These are phyloP conservation scores for Cryptotermes secundus DNA, from an alignment of 1,140 invertebrate species.

Conservation along the genomic window DNA sequence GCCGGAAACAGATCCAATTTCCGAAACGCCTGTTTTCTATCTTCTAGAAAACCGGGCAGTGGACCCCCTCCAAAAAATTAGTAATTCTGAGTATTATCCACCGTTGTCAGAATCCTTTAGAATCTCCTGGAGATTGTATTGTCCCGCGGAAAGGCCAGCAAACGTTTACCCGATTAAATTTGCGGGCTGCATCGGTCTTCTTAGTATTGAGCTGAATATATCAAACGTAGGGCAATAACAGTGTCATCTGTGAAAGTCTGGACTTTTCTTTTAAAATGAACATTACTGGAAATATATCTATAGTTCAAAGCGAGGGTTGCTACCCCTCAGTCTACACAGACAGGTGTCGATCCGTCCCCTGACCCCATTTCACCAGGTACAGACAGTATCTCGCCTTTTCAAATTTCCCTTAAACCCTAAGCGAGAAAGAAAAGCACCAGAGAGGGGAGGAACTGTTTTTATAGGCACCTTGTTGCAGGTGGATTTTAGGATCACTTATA, in stretches of 20 bases:
- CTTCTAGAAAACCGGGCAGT: no score
- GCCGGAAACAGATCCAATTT: no score
- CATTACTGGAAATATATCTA: not conserved
- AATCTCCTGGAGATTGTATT: no score
- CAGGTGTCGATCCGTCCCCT: not conserved
- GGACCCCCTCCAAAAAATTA: no score
- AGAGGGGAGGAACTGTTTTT: not conserved
- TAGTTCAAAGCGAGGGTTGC: not conserved
- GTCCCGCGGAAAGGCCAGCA: no score
- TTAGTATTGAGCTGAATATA: no score
- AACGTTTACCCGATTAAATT: no score
- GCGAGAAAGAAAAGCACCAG: not conserved
- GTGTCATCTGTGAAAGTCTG: not conserved
- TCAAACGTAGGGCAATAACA: no score
- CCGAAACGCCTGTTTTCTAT: no score
- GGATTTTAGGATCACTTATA: not conserved
- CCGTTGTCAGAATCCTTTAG: no score
- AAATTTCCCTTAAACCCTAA: not conserved
- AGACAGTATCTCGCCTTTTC: not conserved
- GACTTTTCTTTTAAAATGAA: not conserved
- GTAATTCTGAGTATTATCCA: no score
- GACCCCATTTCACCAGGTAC: not conserved
- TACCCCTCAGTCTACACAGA: not conserved
- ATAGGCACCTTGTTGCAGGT: not conserved
- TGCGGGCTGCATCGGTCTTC: no score